Percentiles rank a stretch among this genome's conserved stretches.
These are phyloP conservation scores for Cichladusa arquata DNA, from an alignment of 2,113 vertebrate species.

Conservation along the genomic window DNA sequence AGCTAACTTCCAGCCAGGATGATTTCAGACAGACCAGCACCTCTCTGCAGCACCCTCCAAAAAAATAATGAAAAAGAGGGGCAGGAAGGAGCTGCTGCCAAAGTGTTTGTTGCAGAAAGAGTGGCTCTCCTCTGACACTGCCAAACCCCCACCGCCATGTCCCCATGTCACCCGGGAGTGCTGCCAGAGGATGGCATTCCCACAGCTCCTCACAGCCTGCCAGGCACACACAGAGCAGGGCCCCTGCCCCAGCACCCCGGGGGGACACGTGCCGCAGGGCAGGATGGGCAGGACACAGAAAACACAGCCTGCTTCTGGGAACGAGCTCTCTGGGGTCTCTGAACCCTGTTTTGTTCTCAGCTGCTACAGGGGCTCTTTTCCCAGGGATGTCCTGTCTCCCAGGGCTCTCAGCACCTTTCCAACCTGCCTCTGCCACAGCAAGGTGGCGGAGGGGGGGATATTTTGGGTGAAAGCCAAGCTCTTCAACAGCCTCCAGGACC, in stretches of 20 bases:
- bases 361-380: background rate
- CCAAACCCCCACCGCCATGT: background rate
- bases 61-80: background rate
- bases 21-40: background rate
- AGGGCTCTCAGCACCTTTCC: background rate
- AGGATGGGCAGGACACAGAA: background rate
- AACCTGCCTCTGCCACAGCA: background rate
- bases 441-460: rapidly evolving
- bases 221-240: background rate
- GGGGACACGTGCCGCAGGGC: rapidly evolving
- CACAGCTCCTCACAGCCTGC: background rate
- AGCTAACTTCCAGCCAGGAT: background rate
- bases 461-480: background rate
- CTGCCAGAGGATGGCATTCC: background rate
- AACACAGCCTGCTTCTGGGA: rapidly evolving
- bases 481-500: background rate
- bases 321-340: rapidly evolving
- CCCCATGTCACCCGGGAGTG: background rate
- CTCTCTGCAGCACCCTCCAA: background rate
- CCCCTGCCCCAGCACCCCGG: rapidly evolving
- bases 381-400: background rate
- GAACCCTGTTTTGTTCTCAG: background rate
- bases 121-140: background rate
- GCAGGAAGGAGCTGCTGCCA: background rate
- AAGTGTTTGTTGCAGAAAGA: background rate